Evolutionary conservation across 2,797 vertebrate species (phyloP), one percentile per base, ranked within the genome.

Genomic region (Discoglossus pictus): DNA sequence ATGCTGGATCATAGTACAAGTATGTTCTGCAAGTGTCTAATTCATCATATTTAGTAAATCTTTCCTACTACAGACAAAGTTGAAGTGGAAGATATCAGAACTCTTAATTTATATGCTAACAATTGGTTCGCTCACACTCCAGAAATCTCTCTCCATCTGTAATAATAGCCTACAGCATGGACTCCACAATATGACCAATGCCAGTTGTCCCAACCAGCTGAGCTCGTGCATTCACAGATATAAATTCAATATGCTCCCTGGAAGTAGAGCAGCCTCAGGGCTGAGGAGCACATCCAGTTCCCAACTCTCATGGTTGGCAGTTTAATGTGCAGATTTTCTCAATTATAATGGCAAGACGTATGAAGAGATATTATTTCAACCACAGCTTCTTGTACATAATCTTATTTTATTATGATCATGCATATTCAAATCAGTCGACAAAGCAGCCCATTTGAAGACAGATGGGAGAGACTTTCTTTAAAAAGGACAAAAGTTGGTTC

Each of bases 171-270:
- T 87, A 83, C 83, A 83, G 83, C 81, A 82, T 50, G 77, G 79
- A 84, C 84, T 86, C 84, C 77, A 86, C 70, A 81, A 84, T 50
- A 79, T 0, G 68, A 83, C 76, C 82, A 76, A 82, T 83, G 84
- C 86, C 88, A 87, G 85, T 76, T 86, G 81, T 87, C 86, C 82
- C 84, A 90, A 76, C 84, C 87, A 90, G 83, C 84, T 89, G 86
- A 86, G 76, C 76, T 77, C 82, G 70, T 79, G 65, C 78, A 58
- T 50, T 72, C 76, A 76, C 64, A 2, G 68, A 56, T 73, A 79
- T 80, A 80, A 73, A 74, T 76, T 80, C 70, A 83, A 84, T 83
- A 83, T 80, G 84, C 82, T 86, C 77, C 34, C 78, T 78, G 72
- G 84, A 79, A 78, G 75, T 66, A 79, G 80, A 68, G 65, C 78